Percentiles rank a stretch among this genome's conserved stretches.
phyloP scores from a whole-genome alignment of 2,888 invertebrate species.

The Apodemia hepburni region DNA sequence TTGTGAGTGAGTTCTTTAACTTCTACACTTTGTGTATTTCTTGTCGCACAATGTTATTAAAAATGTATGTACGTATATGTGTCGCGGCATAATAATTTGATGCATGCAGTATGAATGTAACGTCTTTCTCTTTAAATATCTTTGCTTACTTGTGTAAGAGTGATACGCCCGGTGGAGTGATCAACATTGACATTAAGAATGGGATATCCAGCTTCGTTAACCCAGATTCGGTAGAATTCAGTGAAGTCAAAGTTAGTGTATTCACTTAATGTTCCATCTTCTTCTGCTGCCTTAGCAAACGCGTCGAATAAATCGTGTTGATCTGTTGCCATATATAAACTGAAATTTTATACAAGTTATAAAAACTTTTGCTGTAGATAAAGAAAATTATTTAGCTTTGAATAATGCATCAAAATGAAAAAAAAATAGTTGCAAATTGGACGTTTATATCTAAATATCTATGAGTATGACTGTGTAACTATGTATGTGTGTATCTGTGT shows the following conservation, averaged over 20 bases:
- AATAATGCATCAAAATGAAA: no score
- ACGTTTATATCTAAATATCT: no score
- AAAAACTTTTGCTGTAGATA: no score
- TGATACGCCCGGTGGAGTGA: constrained; percentile 50
- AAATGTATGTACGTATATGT: no score
- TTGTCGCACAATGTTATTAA: no score
- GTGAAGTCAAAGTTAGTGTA: constrained; percentile 54
- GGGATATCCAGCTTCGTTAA: constrained; percentile 81
- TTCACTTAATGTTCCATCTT: constrained; percentile 47
- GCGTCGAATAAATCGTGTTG: constrained; percentile 72
- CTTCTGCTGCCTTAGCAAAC: constrained; percentile 56
- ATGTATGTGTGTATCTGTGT: neutral
- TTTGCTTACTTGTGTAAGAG: constrained; percentile 56
- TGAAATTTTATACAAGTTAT: constrained; percentile 37
- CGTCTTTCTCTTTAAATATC: no score
- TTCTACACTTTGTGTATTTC: no score
- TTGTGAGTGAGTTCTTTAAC: no score
- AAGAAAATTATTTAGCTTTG: no score
- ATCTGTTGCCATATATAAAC: constrained; percentile 59
- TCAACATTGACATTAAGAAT: constrained; percentile 72
- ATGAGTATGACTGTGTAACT: neutral
- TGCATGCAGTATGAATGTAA: no score
- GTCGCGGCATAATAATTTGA: no score
- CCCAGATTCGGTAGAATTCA: constrained; percentile 81
- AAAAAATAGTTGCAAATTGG: no score